These are phyloP conservation scores for Plecturocebus donacophilus DNA, from an alignment of 2,113 vertebrate species.

Conservation along the genomic window DNA sequence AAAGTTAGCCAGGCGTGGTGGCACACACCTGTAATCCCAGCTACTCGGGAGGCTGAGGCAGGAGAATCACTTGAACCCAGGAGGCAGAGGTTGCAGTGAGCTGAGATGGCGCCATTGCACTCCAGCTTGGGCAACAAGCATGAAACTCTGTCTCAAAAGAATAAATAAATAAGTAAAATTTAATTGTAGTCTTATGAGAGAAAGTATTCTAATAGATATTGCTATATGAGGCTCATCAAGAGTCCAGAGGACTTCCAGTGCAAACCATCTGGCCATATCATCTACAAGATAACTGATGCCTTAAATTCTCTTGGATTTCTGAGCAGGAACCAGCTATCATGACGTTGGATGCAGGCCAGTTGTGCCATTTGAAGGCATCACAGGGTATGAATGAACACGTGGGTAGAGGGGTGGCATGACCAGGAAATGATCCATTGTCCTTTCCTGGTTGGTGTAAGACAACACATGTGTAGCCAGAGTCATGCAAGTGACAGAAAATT, in stretches of 20 bases:
- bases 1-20: too few relatives aligned
- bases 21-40: too few relatives aligned
- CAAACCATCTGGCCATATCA: too few relatives aligned
- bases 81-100: too few relatives aligned
- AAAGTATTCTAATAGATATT: slow-evolving; percentile 38
- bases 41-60: too few relatives aligned
- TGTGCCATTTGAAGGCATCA: rapidly evolving
- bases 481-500: not conserved
- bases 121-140: too few relatives aligned
- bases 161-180: not conserved
- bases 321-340: not conserved
- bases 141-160: too few relatives aligned
- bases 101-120: too few relatives aligned
- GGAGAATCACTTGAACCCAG: too few relatives aligned
- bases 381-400: not conserved
- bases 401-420: not conserved
- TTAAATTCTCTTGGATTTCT: not conserved
- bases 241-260: not conserved
- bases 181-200: slow-evolving; percentile 42
- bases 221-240: not conserved
- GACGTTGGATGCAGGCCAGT: not conserved
- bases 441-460: not conserved
- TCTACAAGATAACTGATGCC: not conserved
- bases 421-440: not conserved
- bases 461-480: not conserved